Percentiles rank a stretch among this genome's conserved stretches.
Evolutionary conservation across 2,113 vertebrate species (phyloP).

Genomic region (Salvelinus alpinus): DNA sequence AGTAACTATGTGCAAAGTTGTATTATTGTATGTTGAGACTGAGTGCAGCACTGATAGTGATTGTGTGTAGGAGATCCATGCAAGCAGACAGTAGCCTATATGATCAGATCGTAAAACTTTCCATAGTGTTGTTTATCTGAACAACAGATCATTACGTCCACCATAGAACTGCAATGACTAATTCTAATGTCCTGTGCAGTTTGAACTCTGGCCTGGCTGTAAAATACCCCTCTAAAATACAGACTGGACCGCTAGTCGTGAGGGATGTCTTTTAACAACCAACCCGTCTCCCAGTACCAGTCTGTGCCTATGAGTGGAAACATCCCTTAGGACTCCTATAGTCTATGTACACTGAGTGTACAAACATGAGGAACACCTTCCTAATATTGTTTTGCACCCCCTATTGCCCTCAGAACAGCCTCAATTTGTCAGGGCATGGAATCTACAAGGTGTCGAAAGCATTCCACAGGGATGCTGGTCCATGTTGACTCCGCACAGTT

Average conservation of each 20-base stretch:
- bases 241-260: background rate
- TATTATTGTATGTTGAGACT: too few species aligned
- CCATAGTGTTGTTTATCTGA: conserved; percentile 33
- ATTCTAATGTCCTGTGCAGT: background rate
- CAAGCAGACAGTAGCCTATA: background rate
- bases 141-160: background rate
- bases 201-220: background rate
- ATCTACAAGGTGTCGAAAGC: too few species aligned
- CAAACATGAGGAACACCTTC: too few species aligned
- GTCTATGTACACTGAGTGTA: too few species aligned
- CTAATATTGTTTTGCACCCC: too few species aligned
- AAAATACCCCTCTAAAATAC: background rate
- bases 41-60: too few species aligned
- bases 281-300: background rate
- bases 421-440: too few species aligned
- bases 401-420: too few species aligned
- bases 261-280: background rate
- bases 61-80: background rate
- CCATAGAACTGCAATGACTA: too few species aligned
- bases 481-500: too few species aligned
- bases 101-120: background rate
- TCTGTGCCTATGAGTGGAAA: background rate
- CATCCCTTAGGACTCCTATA: background rate
- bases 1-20: too few species aligned
- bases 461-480: too few species aligned